Base-by-base conservation (phyloP, 2,888 invertebrate genomes). In the Chloromyia formosa region DNA sequence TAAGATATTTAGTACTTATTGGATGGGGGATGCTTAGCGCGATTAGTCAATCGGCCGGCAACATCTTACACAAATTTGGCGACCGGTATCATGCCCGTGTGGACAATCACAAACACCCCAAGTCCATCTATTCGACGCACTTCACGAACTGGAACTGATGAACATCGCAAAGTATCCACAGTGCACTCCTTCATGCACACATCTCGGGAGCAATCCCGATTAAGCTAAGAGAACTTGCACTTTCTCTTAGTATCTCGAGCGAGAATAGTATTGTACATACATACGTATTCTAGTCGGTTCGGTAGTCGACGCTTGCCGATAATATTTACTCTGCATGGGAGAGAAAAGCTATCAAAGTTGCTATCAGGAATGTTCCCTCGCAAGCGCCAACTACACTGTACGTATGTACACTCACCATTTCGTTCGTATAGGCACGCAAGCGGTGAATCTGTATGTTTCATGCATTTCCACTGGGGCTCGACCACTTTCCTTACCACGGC, bases 391-490 rank as follows among this genome's bases (percentile, higher is more conserved):
- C 7, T 35, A 35, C 27, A 35, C 2, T 35, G 27, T 7, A 35
- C 27, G 27, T n/a, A n/a, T n/a, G n/a, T n/a, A n/a, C n/a, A n/a
- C n/a, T n/a, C n/a, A n/a, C n/a, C n/a, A n/a, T n/a, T n/a, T 64
- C 23, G 10, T 42, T 12, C 5, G 5, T 9, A 42, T 64, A 45
- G 64, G 42, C 42, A 64, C 64, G 42, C 42, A 64, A 64, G 64
- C 45, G 45, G 64, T 45, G 20, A 49, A 45, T 66, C 20, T 66
- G 4, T 49, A 35, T 42, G 35, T 16, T 10, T 66, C 27, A 35
- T 35, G 27, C 27, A 35, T 22, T 66, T 66, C 23, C 49, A 49
- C 49, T 66, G 14, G 35, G 27, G 27, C 7, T 35, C 27, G 2
- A 35, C 27, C 2, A 35, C 14, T 66, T 66, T 49, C 66, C 16